Evolutionary conservation across 2,888 invertebrate species (phyloP), one percentile per base, ranked within the genome.

Genomic region (Brachynemurus nebulosus): DNA sequence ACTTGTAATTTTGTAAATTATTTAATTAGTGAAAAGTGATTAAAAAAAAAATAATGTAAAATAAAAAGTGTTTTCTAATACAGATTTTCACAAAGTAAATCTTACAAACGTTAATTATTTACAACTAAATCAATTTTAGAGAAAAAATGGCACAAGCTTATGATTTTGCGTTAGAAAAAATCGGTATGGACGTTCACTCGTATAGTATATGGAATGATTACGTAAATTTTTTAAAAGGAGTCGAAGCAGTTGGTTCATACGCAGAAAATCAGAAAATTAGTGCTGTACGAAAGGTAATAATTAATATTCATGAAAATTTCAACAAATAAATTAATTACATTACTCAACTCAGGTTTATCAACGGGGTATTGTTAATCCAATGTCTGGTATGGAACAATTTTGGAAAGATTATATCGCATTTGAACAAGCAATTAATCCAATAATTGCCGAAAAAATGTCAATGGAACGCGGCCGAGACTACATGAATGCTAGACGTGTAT

Each of bases 61-160:
- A n/a, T n/a, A n/a, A n/a, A n/a, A n/a, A n/a, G n/a, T n/a, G n/a
- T n/a, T 14, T 12, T 12, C 16, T 4, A 36, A 17, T n/a, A n/a
- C n/a, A n/a, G n/a, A n/a, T n/a, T n/a, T n/a, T n/a, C n/a, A n/a
- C n/a, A n/a, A n/a, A n/a, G n/a, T n/a, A n/a, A n/a, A n/a, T n/a
- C n/a, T n/a, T n/a, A n/a, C n/a, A n/a, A n/a, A n/a, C n/a, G n/a
- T 36, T 36, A 11, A 12, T 36, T 36, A 11, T 9, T 25, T n/a
- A 25, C 8, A 9, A 25, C 11, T 35, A 35, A 3, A 35, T 23
- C 35, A 36, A 51, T 61, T 62, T 60, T 62, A 95, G 97, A 60
- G 98, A 98, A 64, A 97, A 96, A 70, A 90, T 99, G 88, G 97
- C 97, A 0, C 95, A 98, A 63, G 97, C 98, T 0, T 99, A 97